Percentiles rank a stretch among this genome's conserved stretches.
phyloP scores from a whole-genome alignment of 2,797 vertebrate species.

The Australoheros facetus region DNA sequence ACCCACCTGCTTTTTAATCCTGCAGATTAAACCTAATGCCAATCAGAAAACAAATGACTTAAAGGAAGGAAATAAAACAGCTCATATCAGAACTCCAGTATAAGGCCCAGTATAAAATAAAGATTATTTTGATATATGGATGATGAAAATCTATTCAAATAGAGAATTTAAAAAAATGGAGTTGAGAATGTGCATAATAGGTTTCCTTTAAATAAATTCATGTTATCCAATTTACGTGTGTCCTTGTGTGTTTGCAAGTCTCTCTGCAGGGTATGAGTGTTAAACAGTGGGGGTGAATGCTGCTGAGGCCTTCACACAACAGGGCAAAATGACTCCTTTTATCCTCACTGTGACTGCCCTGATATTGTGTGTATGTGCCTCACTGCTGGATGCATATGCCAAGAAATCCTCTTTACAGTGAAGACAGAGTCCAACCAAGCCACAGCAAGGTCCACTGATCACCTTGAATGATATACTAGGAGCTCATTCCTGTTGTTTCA shows the following conservation, averaged over 20 bases:
- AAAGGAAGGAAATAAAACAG: background rate
- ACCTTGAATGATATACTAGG: constrained; percentile 40
- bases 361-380: constrained; percentile 40
- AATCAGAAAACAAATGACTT: background rate
- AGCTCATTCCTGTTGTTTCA: constrained; percentile 28
- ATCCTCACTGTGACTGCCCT: constrained; percentile 56
- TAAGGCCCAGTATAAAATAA: background rate
- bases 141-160: background rate
- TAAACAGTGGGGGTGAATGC: constrained; percentile 48
- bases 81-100: background rate
- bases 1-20: constrained; percentile 3
- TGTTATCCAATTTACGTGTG: constrained; percentile 13
- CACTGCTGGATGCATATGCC: constrained; percentile 35
- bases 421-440: constrained; percentile 33
- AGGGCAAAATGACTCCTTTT: constrained; percentile 64
- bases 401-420: constrained; percentile 45
- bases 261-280: constrained; percentile 33
- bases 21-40: background rate
- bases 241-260: constrained; percentile 38
- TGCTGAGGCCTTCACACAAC: constrained; percentile 52
- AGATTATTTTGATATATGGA: background rate
- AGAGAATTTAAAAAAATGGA: background rate
- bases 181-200: background rate
- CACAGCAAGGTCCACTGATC: constrained; percentile 41
- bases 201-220: constrained; percentile 1